phyloP scores from a whole-genome alignment of 2,113 vertebrate species.

The Periophthalmodon schlosseri region DNA sequence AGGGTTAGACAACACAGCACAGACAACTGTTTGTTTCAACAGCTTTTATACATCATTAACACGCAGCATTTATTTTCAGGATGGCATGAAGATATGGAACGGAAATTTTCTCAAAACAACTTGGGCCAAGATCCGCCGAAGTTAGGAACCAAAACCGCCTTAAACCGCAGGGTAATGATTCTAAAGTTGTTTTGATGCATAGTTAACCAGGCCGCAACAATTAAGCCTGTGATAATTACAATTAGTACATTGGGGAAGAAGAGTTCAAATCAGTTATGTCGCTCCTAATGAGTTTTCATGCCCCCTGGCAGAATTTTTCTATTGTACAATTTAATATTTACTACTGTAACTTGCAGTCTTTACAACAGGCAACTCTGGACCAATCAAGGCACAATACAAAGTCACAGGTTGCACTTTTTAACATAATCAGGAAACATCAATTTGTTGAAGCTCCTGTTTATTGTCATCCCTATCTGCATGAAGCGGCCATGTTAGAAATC shows the following conservation, averaged over 20 bases:
- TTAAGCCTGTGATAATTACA: background rate
- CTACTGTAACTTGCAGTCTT: background rate
- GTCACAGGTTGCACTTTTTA: background rate
- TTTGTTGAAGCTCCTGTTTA: slow-evolving; percentile 3
- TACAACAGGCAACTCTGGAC: background rate
- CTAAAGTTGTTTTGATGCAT: background rate
- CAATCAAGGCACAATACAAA: background rate
- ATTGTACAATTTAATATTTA: background rate
- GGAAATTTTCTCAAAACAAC: slow-evolving; percentile 88
- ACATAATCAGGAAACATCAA: background rate
- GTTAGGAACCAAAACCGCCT: slow-evolving; percentile 89
- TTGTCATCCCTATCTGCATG: background rate
- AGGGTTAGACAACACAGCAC: slow-evolving; percentile 53
- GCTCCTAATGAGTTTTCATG: background rate
- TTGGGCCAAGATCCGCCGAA: slow-evolving; percentile 88
- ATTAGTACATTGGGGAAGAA: background rate
- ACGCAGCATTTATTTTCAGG: slow-evolving; percentile 65
- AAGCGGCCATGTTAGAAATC: background rate
- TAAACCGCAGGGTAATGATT: slow-evolving; percentile 88
- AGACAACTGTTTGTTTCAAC: background rate
- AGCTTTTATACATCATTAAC: background rate
- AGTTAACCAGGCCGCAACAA: background rate
- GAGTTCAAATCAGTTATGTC: background rate
- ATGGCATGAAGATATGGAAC: slow-evolving; percentile 86
- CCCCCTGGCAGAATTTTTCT: background rate